Evolutionary conservation across 2,113 vertebrate species (phyloP).

Genomic region (Channa argus): DNA sequence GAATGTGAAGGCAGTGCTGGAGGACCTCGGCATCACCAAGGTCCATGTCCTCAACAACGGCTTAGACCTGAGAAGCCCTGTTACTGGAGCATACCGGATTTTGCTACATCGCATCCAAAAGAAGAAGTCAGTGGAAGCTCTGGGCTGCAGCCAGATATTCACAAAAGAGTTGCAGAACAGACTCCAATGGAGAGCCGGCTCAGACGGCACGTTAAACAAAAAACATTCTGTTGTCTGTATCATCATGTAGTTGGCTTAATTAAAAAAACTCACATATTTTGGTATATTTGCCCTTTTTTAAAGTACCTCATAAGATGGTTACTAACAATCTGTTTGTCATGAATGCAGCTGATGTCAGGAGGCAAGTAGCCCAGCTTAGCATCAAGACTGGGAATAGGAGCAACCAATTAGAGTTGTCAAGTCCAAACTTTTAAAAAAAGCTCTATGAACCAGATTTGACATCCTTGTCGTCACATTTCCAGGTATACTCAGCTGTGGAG

Average conservation of each 20-base stretch:
- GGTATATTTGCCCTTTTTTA: not conserved
- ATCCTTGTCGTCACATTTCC: too few relatives aligned
- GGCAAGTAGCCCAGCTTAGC: not conserved
- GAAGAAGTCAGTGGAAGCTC: constrained; percentile 59
- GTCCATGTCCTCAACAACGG: constrained; percentile 71
- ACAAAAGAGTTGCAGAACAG: constrained; percentile 34
- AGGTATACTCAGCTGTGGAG: too few relatives aligned
- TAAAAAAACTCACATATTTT: not conserved
- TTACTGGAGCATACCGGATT: constrained; percentile 80
- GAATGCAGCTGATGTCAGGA: not conserved
- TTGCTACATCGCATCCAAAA: constrained; percentile 78
- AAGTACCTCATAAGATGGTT: not conserved
- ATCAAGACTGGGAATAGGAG: not conserved
- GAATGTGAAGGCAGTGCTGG: constrained; percentile 68
- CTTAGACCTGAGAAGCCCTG: constrained; percentile 65
- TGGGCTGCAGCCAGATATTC: constrained; percentile 40
- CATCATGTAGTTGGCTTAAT: constrained; percentile 63
- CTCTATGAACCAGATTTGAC: too few relatives aligned
- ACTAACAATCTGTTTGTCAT: not conserved
- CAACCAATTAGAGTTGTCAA: not conserved
- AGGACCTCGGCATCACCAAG: constrained; percentile 75
- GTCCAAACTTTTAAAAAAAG: not conserved
- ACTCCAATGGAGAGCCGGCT: constrained; percentile 44
- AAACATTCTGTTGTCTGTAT: constrained; percentile 68
- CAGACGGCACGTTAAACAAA: constrained; percentile 35